Conservation (phyloP, 2,888 invertebrate genomes). For the Agrotis clavis region DNA sequence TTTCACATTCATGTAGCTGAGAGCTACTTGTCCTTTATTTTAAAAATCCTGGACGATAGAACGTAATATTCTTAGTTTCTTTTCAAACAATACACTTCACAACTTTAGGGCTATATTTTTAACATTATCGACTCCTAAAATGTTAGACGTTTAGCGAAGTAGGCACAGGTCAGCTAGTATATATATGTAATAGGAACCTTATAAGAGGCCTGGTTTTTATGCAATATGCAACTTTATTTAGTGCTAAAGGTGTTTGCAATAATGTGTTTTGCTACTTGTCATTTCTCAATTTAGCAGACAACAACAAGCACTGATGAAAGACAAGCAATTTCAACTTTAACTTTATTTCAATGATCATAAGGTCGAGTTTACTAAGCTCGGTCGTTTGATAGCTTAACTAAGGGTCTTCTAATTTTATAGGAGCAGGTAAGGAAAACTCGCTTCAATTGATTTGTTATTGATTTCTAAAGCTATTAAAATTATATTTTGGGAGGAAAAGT, state of each 20-base stretch:
- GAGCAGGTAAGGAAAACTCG: conserved; percentile 22
- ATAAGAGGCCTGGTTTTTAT: too few species aligned
- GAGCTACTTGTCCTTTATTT: conserved; percentile 40
- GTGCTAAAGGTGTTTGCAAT: neutral
- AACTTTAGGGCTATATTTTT: neutral
- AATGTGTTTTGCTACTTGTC: neutral
- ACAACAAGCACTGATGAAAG: neutral
- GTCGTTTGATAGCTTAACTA: neutral
- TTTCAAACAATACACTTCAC: conserved; percentile 5
- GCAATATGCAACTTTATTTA: neutral
- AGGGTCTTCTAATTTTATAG: conserved; percentile 6
- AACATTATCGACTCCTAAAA: neutral
- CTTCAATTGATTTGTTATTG: conserved; percentile 26
- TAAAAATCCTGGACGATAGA: conserved; percentile 21
- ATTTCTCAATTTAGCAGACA: neutral
- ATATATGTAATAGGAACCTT: too few species aligned
- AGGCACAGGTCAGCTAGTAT: too few species aligned
- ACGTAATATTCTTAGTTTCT: neutral
- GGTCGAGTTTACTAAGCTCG: neutral
- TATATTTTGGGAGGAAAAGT: neutral
- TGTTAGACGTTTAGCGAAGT: too few species aligned
- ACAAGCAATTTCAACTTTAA: conserved; percentile 1
- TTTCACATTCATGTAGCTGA: conserved; percentile 44
- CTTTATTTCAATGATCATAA: conserved; percentile 1
- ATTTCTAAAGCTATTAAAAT: neutral